Evolutionary conservation across 23 tunicate species (phyloP).

Genomic region (Trididemnum miniatum): DNA sequence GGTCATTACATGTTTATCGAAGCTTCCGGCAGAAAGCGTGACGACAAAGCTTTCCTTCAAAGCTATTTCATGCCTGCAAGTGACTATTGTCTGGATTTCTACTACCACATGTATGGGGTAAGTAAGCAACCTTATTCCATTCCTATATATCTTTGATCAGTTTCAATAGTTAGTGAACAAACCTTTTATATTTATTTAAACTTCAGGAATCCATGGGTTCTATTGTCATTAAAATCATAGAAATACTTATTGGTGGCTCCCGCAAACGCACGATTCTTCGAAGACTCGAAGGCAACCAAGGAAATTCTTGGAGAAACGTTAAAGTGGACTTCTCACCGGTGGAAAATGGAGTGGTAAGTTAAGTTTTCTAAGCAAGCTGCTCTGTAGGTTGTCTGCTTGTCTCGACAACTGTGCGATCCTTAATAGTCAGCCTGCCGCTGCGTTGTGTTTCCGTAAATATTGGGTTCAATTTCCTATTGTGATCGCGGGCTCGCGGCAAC

Average conservation of each 20-base stretch:
- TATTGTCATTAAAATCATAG: constrained; percentile 42
- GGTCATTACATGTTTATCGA: constrained; percentile 87
- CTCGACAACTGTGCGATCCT: too few species aligned
- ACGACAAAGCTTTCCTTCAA: constrained; percentile 64
- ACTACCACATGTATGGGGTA: constrained; percentile 91
- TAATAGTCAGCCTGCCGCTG: too few species aligned
- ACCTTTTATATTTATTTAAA: too few species aligned
- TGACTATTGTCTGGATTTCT: constrained; percentile 59
- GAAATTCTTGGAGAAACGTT: constrained; percentile 47
- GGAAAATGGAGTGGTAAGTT: constrained; percentile 42
- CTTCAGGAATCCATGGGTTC: constrained; percentile 31
- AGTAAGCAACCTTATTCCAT: too few species aligned
- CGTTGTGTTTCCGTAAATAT: too few species aligned
- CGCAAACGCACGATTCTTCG: constrained; percentile 8
- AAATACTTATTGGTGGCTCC: constrained; percentile 39
- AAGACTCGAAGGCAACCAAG: constrained; percentile 41
- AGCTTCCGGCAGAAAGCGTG: constrained; percentile 44
- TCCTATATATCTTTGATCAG: too few species aligned
- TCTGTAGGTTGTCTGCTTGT: too few species aligned
- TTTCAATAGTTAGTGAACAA: too few species aligned
- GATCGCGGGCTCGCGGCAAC: background rate
- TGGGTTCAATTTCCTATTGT: too few species aligned
- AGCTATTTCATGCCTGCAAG: constrained; percentile 52
- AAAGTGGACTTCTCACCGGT: constrained; percentile 53
- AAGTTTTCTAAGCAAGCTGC: too few species aligned